Evolutionary conservation across 1,140 invertebrate genomes (phyloP).

Genomic region (Megalopta genalis): DNA sequence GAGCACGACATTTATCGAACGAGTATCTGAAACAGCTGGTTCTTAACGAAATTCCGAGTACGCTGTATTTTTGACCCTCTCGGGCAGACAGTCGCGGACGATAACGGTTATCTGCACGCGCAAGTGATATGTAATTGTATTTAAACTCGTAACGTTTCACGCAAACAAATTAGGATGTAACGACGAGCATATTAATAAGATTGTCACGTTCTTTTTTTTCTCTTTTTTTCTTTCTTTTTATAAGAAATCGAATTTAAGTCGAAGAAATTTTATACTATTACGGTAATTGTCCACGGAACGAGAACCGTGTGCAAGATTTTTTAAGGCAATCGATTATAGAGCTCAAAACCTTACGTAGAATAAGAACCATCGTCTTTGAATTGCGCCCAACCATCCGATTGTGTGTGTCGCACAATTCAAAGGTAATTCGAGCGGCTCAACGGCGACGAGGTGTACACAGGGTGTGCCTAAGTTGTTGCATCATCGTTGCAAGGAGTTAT

Average conservation of each 20-base stretch:
- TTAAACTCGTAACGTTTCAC: conserved; percentile 51
- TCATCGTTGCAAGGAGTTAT: background rate
- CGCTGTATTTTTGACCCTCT: no score
- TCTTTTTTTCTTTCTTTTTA: conserved; percentile 27
- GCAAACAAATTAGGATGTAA: conserved; percentile 37
- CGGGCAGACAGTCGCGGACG: conserved; percentile 3
- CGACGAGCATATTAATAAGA: conserved; percentile 32
- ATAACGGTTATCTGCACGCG: conserved; percentile 22
- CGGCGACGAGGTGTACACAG: background rate
- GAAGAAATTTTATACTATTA: conserved; percentile 50
- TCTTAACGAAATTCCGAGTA: no score
- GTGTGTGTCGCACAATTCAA: conserved; percentile 26
- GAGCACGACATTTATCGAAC: no score
- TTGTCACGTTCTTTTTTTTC: conserved; percentile 14
- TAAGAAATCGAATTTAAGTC: conserved; percentile 43
- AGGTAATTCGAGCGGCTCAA: conserved; percentile 5
- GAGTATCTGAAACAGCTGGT: no score
- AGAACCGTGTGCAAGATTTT: conserved; percentile 36
- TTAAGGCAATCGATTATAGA: conserved; percentile 40
- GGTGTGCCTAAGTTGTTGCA: background rate
- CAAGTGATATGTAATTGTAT: conserved; percentile 61
- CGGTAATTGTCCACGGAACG: background rate
- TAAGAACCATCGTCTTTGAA: conserved; percentile 41
- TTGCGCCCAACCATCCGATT: conserved; percentile 34
- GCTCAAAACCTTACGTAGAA: conserved; percentile 35